Base-by-base conservation (phyloP, 1,140 invertebrate species). In the Hydropsyche tenuis region DNA sequence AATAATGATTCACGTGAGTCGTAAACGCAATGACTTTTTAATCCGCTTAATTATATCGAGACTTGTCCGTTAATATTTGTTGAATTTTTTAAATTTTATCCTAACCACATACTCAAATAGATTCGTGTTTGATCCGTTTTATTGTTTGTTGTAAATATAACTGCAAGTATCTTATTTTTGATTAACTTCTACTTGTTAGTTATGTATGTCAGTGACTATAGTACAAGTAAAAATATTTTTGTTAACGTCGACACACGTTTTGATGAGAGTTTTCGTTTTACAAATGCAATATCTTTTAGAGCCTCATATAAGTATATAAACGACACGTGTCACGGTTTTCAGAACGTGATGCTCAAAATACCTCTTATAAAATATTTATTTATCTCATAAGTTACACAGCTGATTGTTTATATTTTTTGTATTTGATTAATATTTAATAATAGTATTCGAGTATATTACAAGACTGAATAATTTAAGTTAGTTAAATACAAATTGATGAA, bases 401-500 rank as follows among this genome's bases (percentile, higher is more conserved):
- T 60, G 63, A 42, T 45, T 68, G 51, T 70, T 20, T 65, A n/a
- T 23, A 65, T 70, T 56, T 42, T 70, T 60, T 68, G 23, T 68
- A 68, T 68, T 48, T 51, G 25, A 51, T 71, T 62, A 64, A 72
- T 72, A 64, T 72, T 72, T 63, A 72, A 48, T 70, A 48, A 27
- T 51, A 69, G 30, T 69, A 70, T 70, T 45, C 68, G 30, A 70
- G 43, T 30, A 46, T 70, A 70, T 70, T 73, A 64, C 64, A 77
- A 77, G 76, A 77, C 76, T 77, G 76, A 77, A 75, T 75, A 77
- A 73, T 77, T 77, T 77, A 77, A 77, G 76, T 73, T 74, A 77
- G 75, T 68, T 66, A 72, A 74, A 60, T 60, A 60, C 56, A 69
- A 66, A 20, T 25, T 53, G 48, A 20, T 63, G 25, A 51, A 65